These are phyloP conservation scores for Cyanoderma ruficeps DNA, from an alignment of 2,113 vertebrate genomes.

Conservation along the genomic window DNA sequence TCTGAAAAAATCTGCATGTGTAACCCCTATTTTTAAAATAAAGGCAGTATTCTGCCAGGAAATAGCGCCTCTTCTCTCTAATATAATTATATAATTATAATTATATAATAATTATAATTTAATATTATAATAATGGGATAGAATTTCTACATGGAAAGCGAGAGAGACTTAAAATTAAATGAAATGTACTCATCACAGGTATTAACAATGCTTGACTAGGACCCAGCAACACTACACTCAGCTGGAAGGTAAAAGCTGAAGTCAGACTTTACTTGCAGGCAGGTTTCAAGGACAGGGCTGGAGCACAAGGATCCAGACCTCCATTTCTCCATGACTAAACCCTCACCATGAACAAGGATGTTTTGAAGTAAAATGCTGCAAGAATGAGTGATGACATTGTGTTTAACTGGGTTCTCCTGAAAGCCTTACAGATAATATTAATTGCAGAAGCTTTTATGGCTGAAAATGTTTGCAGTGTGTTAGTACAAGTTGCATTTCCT, in stretches of 20 bases:
- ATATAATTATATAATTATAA: too few relatives aligned
- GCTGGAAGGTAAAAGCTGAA: not conserved
- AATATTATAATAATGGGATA: too few relatives aligned
- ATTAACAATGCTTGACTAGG: not conserved
- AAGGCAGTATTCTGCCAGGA: not conserved
- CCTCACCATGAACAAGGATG: accelerated
- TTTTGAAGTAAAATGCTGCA: not conserved
- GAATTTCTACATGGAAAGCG: not conserved
- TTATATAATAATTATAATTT: too few relatives aligned
- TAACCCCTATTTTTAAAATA: not conserved
- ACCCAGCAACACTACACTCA: not conserved
- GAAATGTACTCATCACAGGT: not conserved
- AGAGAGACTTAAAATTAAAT: not conserved
- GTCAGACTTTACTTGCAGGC: not conserved
- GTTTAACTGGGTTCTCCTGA: not conserved
- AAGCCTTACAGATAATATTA: not conserved
- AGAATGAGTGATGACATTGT: not conserved
- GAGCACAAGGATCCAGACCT: not conserved
- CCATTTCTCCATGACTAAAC: not conserved
- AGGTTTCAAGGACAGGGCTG: not conserved
- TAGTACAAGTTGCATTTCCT: not conserved
- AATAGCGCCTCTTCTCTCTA: too few relatives aligned
- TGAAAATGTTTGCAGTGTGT: not conserved
- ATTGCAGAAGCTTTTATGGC: not conserved
- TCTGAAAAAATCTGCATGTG: not conserved